phyloP scores from a whole-genome alignment of 1,140 invertebrate genomes.

The Drosophila parvula region DNA sequence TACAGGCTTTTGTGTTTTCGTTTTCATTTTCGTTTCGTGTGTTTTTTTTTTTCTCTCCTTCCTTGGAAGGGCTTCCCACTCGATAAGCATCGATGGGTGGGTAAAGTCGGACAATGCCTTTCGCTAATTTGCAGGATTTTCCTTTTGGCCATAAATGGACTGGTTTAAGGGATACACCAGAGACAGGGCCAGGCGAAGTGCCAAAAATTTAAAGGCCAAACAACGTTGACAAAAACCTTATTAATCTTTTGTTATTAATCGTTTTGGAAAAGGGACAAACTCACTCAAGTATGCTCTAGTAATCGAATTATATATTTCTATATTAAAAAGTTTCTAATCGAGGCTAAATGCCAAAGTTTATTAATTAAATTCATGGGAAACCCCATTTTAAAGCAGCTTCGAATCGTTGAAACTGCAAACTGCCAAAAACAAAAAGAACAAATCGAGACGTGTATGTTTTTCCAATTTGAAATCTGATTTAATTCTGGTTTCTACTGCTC shows the following conservation, averaged over 20 bases:
- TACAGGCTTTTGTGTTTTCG: conserved; percentile 33
- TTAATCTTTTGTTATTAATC: conserved; percentile 36
- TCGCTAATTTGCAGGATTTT: conserved; percentile 48
- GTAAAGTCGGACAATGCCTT: conserved; percentile 28
- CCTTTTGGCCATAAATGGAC: conserved; percentile 25
- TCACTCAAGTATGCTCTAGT: background rate
- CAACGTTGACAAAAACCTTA: conserved; percentile 15
- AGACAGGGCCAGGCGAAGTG: conserved; percentile 1
- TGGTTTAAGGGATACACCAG: background rate
- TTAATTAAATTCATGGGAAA: background rate
- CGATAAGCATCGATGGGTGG: conserved; percentile 43
- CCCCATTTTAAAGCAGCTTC: background rate
- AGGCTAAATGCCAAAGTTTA: background rate
- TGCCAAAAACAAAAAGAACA: background rate
- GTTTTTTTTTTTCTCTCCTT: background rate
- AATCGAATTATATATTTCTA: conserved; percentile 1
- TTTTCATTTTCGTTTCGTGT: conserved; percentile 12
- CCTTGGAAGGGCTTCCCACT: conserved; percentile 7
- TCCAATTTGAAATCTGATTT: conserved; percentile 13
- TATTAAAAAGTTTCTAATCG: background rate
- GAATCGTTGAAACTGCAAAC: background rate
- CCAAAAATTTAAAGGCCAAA: conserved; percentile 6
- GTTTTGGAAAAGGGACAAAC: conserved; percentile 3
- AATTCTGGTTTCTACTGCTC: conserved; percentile 2
- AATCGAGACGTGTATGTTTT: conserved; percentile 2